phyloP scores from a whole-genome alignment of 1,140 invertebrate species.

The Drosophila serrata region DNA sequence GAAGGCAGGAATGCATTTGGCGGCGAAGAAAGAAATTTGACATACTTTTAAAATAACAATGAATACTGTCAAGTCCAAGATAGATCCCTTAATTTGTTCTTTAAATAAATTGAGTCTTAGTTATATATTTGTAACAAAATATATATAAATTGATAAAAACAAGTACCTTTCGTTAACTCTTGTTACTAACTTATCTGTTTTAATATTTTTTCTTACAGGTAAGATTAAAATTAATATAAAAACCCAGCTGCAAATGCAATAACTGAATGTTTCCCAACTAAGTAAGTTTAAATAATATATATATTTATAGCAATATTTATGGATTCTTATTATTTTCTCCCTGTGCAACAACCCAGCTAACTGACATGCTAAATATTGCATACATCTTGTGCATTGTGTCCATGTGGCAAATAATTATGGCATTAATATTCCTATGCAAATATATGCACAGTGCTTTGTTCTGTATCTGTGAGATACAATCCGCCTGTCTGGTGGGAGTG shows the following conservation, averaged over 20 bases:
- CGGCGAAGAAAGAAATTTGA: no score
- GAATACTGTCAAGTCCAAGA: no score
- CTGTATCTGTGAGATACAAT: slow-evolving; percentile 11
- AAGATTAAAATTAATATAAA: not conserved
- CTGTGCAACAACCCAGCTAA: slow-evolving; percentile 15
- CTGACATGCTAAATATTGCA: slow-evolving; percentile 72
- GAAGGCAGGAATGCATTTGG: no score
- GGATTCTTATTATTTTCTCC: not conserved
- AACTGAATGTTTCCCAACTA: no score
- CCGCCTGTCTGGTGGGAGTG: slow-evolving; percentile 12
- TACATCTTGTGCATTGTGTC: slow-evolving; percentile 68
- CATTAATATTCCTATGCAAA: slow-evolving; percentile 80
- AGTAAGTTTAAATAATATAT: not conserved
- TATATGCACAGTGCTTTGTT: slow-evolving; percentile 73
- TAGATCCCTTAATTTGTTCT: no score
- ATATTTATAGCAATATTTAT: no score
- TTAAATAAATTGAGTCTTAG: no score
- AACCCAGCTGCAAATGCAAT: no score
- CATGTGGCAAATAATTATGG: slow-evolving; percentile 81
- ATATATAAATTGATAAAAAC: not conserved
- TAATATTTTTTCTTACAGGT: not conserved
- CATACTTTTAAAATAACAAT: no score
- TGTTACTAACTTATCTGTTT: not conserved
- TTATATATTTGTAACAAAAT: no score
- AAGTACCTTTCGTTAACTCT: not conserved